Percentiles rank a stretch among this genome's conserved stretches.
Evolutionary conservation across 2,888 invertebrate species (phyloP).

Genomic region (Apodemia zela): DNA sequence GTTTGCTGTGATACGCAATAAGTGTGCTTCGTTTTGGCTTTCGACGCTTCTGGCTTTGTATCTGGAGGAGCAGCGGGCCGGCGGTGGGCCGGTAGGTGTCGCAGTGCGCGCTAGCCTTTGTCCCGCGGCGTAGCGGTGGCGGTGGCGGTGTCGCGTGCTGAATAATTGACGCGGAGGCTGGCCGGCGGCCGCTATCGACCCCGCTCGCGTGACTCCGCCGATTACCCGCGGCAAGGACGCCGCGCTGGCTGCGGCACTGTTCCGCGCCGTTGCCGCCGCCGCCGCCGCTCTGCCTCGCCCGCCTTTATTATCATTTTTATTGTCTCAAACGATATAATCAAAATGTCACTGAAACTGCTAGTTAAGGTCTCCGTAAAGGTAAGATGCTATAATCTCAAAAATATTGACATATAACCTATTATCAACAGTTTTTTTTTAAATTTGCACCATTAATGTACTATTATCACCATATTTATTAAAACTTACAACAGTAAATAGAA

Average conservation of each 20-base stretch:
- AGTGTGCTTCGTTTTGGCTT: constrained; percentile 51
- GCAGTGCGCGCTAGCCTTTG: constrained; percentile 59
- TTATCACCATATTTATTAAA: too few species aligned
- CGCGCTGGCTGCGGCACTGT: constrained; percentile 71
- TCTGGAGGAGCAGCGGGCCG: constrained; percentile 47
- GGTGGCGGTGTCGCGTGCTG: constrained; percentile 62
- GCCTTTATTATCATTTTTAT: constrained; percentile 24
- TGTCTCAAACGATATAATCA: constrained; percentile 2
- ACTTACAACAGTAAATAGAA: not conserved
- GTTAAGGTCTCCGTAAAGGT: not conserved
- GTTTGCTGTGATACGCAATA: constrained; percentile 53
- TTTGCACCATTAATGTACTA: not conserved
- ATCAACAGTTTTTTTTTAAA: not conserved
- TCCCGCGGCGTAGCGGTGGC: constrained; percentile 55
- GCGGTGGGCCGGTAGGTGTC: constrained; percentile 68
- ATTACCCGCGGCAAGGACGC: constrained; percentile 70
- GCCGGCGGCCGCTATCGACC: constrained; percentile 77
- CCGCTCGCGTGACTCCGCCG: constrained; percentile 71
- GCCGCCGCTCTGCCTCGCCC: constrained; percentile 36
- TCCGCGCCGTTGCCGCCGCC: constrained; percentile 47
- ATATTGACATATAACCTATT: not conserved
- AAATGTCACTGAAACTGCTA: constrained; percentile 13
- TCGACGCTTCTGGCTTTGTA: constrained; percentile 44
- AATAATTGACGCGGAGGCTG: constrained; percentile 75
- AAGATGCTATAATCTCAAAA: not conserved